Percentiles rank a stretch among this genome's conserved stretches.
Evolutionary conservation across 1,140 invertebrate species (phyloP).

Genomic region (Heliconius congener): DNA sequence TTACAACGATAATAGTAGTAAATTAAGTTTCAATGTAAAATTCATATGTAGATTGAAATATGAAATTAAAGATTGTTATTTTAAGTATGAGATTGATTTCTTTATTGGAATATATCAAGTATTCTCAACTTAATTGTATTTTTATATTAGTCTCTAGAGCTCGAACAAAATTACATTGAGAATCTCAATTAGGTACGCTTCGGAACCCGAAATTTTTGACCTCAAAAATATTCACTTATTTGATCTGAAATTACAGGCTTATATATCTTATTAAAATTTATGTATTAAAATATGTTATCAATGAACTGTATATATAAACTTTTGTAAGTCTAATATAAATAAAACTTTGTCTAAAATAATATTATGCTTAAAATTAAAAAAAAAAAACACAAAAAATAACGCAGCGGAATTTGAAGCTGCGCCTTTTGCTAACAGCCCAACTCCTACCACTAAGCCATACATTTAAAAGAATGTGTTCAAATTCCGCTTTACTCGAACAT

Average conservation of each 20-base stretch:
- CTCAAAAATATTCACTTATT: conserved; percentile 1
- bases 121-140: conserved; percentile 13
- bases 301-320: neutral
- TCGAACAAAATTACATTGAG: conserved; percentile 8
- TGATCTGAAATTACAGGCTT: neutral
- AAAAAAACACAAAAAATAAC: too few relatives aligned
- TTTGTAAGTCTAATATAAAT: neutral
- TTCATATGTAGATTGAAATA: neutral
- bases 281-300: neutral
- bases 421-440: too few relatives aligned
- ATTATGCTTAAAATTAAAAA: too few relatives aligned
- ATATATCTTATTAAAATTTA: neutral
- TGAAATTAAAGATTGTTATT: neutral
- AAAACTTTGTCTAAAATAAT: too few relatives aligned
- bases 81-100: neutral
- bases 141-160: conserved; percentile 6
- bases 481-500: too few relatives aligned
- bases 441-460: too few relatives aligned
- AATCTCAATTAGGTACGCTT: conserved; percentile 10
- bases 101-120: conserved; percentile 7
- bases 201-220: neutral
- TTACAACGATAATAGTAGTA: too few relatives aligned
- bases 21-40: neutral
- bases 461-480: too few relatives aligned
- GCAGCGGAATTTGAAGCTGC: too few relatives aligned